Base-by-base conservation (phyloP, 2,888 invertebrate species). In the Cremastinae sp. region DNA sequence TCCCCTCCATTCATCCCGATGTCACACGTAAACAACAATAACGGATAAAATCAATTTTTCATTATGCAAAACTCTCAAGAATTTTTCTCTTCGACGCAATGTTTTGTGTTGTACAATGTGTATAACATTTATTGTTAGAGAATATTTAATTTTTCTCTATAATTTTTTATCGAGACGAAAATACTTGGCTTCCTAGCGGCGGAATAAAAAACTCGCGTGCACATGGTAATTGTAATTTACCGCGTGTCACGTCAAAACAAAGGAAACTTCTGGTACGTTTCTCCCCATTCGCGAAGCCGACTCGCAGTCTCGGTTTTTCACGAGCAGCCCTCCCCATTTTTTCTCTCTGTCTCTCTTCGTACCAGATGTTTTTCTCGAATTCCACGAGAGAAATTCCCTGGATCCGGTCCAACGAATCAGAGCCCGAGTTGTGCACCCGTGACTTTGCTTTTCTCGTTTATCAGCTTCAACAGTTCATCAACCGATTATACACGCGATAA, bases 381-480 rank as follows among this genome's bases (percentile, higher is more conserved):
- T 71, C 74, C 56, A 66, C 38, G 61, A 77, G 28, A 28, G 65
- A 58, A 71, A 80, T 80, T 80, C 75, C 43, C 75, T 80, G 80
- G 80, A 78, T 71, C 61, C 49, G 38, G 49, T 78, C 80, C 80
- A 80, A 75, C 58, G 66, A 66, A 66, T 75, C 65, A 22, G 53
- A 10, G 54, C 38, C 43, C 70, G 38, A 61, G 53, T 70, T 54
- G 45, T 64, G 59, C 69, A 70, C 38, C 64, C 51, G 65, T 59
- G 68, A 62, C 41, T 43, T 53, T 12, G 9, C 54, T 54, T 54
- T 51, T 53, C 59, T 36, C 56, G 36, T 20, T 28, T 16, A 16
- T 28, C 56, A 45, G 36, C 20, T 34, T 12, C 9, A 18, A 47
- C 38, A 36, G 36, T 54, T 66, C 45, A 43, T 1, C 45, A 12